Base-by-base conservation (phyloP, 1,140 invertebrate species). In the Eupeodes corollae region DNA sequence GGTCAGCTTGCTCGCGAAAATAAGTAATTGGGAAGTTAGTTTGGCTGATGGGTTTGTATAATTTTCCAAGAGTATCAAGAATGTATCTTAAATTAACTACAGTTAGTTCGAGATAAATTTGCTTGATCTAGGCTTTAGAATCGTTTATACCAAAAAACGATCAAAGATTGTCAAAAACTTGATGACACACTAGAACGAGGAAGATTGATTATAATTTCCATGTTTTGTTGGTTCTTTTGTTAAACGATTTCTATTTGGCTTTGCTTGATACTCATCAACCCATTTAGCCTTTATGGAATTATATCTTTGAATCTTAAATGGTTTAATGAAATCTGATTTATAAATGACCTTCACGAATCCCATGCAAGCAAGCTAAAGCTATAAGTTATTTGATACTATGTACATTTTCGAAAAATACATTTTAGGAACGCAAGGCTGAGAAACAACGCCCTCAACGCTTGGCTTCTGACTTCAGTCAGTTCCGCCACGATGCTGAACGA, bases 291-390 rank as follows among this genome's bases (percentile, higher is more conserved):
- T 26, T 3, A 26, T 26, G 3, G n/a, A n/a, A n/a, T n/a, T n/a
- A n/a, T n/a, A n/a, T 26, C 8, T 3, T 26, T 37, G 35, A n/a
- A 10, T 34, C 33, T 14, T 37, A 11, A 16, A 37, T 37, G 11
- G 15, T 37, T 37, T 26, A 26, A 26, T 26, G 15, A 37, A 37
- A n/a, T n/a, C 13, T 37, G 13, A 37, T n/a, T 37, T 10, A 37
- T 61, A 94, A 92, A 93, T 74, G 92, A 97, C 59, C 78, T 96
- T 53, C 79, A 82, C 67, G 92, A 96, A 60, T 84, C 90, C 65
- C 91, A 91, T 75, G 84, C 79, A 92, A 92, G 70, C 92, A 95
- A 79, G 90, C 91, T 58, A 91, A 96, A 75, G 88, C 91, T 71
- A 87, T 91, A 78, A 83, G 80, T 83, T 49, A 42, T 41, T 5